A percentile compares a stretch with the other conserved stretches of the same genome.
phyloP scores from a whole-genome alignment of 2,113 vertebrate genomes.

The Cheirogaleus medius region DNA sequence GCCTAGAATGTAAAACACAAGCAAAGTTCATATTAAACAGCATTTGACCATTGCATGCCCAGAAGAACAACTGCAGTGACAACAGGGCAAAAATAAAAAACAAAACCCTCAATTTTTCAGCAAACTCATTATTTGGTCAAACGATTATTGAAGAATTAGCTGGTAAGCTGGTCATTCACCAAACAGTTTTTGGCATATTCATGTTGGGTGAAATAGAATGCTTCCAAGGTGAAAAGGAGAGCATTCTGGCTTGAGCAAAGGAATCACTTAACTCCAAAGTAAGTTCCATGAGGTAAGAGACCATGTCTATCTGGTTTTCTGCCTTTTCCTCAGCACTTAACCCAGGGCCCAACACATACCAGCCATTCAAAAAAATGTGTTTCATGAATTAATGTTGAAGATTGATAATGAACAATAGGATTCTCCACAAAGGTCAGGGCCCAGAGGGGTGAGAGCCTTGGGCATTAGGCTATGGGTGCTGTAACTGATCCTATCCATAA shows the following conservation, averaged over 20 bases:
- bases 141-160: background rate
- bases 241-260: background rate
- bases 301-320: background rate
- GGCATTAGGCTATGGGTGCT: background rate
- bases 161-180: background rate
- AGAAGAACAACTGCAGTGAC: background rate
- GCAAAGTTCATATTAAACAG: background rate
- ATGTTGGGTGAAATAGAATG: background rate
- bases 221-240: background rate
- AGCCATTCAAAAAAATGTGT: background rate
- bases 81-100: background rate
- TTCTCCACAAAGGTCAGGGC: background rate
- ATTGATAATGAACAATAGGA: background rate
- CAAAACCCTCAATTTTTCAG: background rate
- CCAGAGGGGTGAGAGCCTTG: background rate
- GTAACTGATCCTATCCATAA: background rate
- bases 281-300: background rate
- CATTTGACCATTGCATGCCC: background rate
- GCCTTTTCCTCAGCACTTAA: background rate
- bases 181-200: background rate
- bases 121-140: background rate
- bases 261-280: background rate
- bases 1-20: background rate
- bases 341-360: background rate
- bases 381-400: background rate